These are phyloP conservation scores for Caenorhabditis zanzibari DNA, from an alignment of 2,888 invertebrate genomes.

Conservation along the genomic window DNA sequence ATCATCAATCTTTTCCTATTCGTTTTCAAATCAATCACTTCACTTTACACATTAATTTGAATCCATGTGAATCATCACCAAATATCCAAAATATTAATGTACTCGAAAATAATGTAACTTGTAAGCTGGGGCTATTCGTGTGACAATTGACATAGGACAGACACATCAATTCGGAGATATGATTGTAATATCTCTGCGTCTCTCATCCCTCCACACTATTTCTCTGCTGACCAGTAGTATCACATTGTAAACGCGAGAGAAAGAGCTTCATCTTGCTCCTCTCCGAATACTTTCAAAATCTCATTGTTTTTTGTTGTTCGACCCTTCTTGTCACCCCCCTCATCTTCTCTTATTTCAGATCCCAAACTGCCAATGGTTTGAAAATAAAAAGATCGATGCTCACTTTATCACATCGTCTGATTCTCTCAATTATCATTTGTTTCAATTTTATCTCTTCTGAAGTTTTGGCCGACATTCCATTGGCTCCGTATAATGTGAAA, in stretches of 20 bases:
- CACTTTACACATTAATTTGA: neutral
- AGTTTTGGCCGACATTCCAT: conserved; percentile 63
- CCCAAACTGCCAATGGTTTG: conserved; percentile 41
- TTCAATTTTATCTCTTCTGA: conserved; percentile 22
- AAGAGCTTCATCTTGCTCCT: conserved; percentile 17
- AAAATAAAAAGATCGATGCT: conserved; percentile 25
- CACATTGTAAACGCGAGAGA: conserved; percentile 43
- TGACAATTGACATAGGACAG: conserved; percentile 59
- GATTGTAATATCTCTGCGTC: conserved; percentile 54
- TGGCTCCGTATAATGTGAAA: conserved; percentile 76
- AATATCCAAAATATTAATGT: conserved; percentile 14
- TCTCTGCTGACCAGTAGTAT: conserved; percentile 53
- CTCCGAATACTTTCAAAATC: conserved; percentile 30
- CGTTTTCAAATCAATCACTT: neutral
- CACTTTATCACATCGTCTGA: conserved; percentile 18
- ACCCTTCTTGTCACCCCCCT: neutral
- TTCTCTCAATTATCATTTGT: conserved; percentile 16
- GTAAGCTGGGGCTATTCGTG: conserved; percentile 24
- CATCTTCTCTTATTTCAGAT: conserved; percentile 11
- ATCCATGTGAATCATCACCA: neutral
- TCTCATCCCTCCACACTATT: conserved; percentile 28
- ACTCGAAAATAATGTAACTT: conserved; percentile 18
- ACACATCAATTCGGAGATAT: conserved; percentile 55
- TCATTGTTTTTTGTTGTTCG: conserved; percentile 42
- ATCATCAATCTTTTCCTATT: neutral